A percentile compares a stretch with the other conserved stretches of the same genome.
These are phyloP conservation scores for Bos indicus DNA, from an alignment of 2,113 vertebrate genomes.

Conservation along the genomic window DNA sequence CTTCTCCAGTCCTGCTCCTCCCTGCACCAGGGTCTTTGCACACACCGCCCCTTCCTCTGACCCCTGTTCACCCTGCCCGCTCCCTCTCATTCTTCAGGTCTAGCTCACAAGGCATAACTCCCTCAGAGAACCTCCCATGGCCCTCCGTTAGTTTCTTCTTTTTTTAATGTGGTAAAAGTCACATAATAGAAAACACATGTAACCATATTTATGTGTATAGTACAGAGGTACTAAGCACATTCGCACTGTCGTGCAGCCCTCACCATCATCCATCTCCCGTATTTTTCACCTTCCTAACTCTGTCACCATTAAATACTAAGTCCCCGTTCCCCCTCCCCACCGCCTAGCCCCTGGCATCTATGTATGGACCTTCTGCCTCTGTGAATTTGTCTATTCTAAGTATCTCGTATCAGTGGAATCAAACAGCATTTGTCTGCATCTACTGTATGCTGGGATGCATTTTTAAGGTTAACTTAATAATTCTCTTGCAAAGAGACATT, in stretches of 20 bases:
- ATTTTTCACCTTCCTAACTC: too few species aligned
- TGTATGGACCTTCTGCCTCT: neutral
- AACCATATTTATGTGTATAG: neutral
- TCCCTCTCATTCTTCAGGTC: neutral
- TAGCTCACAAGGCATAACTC: neutral
- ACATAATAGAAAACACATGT: neutral
- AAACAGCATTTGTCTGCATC: neutral
- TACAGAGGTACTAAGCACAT: neutral
- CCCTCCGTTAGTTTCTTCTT: neutral
- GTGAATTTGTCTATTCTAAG: neutral
- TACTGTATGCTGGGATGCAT: neutral
- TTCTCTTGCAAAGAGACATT: neutral
- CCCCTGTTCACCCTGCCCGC: too few species aligned
- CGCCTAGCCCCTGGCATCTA: neutral
- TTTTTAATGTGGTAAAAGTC: neutral
- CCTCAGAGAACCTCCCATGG: neutral
- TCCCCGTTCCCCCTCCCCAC: neutral
- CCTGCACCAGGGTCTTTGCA: neutral
- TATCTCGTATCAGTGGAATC: neutral
- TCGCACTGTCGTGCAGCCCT: neutral
- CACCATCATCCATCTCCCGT: neutral
- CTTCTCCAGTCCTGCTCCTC: neutral
- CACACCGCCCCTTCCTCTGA: neutral
- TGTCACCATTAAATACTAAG: too few species aligned
- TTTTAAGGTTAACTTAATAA: neutral